Conservation (phyloP, 2,113 vertebrate genomes). For the Mesocricetus auratus region DNA sequence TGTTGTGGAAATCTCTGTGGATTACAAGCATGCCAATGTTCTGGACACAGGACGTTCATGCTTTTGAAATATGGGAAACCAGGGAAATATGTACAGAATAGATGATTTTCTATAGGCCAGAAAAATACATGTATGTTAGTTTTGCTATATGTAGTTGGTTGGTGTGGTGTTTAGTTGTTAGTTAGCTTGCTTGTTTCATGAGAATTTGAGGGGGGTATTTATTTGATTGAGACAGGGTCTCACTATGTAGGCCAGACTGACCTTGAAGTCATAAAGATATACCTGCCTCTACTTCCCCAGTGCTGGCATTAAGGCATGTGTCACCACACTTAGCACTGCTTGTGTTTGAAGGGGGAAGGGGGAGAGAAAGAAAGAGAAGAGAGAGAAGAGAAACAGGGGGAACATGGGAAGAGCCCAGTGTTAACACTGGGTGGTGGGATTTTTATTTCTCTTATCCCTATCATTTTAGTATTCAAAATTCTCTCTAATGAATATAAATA, state of each 20-base stretch:
- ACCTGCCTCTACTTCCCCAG: background rate
- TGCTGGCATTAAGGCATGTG: background rate
- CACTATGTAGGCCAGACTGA: background rate
- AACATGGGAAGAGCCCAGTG: background rate
- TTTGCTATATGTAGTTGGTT: background rate
- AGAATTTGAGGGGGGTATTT: background rate
- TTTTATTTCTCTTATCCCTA: background rate
- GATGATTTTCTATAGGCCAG: background rate
- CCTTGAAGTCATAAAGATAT: background rate
- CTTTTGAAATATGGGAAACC: conserved; percentile 21
- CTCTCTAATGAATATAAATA: background rate
- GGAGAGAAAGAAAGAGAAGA: background rate
- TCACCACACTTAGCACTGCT: background rate
- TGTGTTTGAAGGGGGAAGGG: background rate
- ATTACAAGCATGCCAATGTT: background rate
- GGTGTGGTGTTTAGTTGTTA: background rate
- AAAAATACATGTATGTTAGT: background rate
- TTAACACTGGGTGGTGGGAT: background rate
- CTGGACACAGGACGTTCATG: background rate
- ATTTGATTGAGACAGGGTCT: background rate
- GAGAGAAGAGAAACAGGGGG: background rate
- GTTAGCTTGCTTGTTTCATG: background rate
- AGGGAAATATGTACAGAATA: conserved; percentile 3
- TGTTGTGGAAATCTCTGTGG: background rate
- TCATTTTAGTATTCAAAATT: background rate